Evolutionary conservation across 2,888 invertebrate genomes (phyloP).

Genomic region (Lasioglossum lativentre): DNA sequence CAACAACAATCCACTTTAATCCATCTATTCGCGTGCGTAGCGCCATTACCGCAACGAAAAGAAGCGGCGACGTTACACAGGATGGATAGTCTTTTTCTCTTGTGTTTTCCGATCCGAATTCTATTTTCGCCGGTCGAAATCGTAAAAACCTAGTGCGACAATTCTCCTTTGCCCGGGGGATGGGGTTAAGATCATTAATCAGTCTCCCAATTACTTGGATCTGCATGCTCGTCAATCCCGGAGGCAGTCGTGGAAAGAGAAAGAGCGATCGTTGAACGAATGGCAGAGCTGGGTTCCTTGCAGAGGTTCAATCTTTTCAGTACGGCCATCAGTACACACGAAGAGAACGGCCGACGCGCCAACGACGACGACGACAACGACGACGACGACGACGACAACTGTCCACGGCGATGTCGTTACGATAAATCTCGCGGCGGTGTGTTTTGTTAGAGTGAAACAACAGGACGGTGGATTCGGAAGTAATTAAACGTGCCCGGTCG

Average conservation of each 20-base stretch:
- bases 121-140: not conserved
- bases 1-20: not conserved
- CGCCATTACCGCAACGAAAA: not conserved
- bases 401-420: constrained; percentile 15
- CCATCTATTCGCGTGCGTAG: not conserved
- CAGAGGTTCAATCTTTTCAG: constrained; percentile 12
- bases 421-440: constrained; percentile 28
- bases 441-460: constrained; percentile 35
- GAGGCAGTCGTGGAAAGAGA: not conserved
- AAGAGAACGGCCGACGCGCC: not conserved
- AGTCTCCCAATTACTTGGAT: not conserved
- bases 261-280: not conserved
- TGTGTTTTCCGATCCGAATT: not conserved
- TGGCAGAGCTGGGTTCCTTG: not conserved
- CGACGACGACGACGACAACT: not conserved
- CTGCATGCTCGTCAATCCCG: not conserved
- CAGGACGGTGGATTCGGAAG: constrained; percentile 37
- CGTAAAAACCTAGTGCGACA: not conserved
- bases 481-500: constrained; percentile 46
- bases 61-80: not conserved
- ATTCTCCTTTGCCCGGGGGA: not conserved
- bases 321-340: not conserved
- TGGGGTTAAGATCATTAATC: not conserved
- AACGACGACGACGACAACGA: not conserved
- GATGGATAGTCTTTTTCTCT: not conserved